phyloP scores from a whole-genome alignment of 2,113 vertebrate genomes.

The Pimephales promelas region DNA sequence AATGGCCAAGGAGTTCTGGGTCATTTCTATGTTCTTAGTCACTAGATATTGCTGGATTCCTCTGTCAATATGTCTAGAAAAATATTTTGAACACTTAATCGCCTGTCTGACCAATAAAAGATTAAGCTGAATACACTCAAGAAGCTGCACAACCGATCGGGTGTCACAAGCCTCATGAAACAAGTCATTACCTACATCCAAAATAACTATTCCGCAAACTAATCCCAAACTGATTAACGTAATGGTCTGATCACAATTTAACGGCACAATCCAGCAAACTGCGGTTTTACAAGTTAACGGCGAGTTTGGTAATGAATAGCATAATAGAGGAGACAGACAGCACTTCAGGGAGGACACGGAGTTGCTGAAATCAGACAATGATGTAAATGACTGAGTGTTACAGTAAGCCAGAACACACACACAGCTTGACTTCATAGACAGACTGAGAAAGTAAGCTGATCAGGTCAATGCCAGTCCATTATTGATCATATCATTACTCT shows the following conservation, averaged over 20 bases:
- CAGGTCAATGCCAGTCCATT: neutral
- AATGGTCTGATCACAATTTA: neutral
- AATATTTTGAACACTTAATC: neutral
- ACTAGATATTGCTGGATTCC: neutral
- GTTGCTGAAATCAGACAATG: neutral
- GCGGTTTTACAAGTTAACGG: conserved; percentile 9
- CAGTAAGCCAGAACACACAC: neutral
- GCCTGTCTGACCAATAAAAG: neutral
- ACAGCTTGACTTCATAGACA: conserved; percentile 10
- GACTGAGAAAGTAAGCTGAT: conserved; percentile 23
- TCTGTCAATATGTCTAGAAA: neutral
- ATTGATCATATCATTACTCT: neutral
- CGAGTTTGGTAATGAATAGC: neutral
- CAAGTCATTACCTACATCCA: neutral
- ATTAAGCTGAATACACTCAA: neutral
- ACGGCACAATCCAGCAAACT: neutral
- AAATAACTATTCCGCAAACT: neutral
- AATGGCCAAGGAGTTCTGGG: neutral
- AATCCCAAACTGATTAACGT: neutral
- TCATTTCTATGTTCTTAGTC: neutral
- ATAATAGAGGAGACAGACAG: conserved; percentile 7
- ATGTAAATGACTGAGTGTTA: neutral
- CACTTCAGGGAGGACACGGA: conserved; percentile 3
- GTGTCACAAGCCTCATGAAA: neutral
- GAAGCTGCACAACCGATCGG: too few relatives aligned